Percentiles rank a stretch among this genome's conserved stretches.
Conservation (phyloP, 2,113 vertebrate genomes). For the Apeltes quadracus region DNA sequence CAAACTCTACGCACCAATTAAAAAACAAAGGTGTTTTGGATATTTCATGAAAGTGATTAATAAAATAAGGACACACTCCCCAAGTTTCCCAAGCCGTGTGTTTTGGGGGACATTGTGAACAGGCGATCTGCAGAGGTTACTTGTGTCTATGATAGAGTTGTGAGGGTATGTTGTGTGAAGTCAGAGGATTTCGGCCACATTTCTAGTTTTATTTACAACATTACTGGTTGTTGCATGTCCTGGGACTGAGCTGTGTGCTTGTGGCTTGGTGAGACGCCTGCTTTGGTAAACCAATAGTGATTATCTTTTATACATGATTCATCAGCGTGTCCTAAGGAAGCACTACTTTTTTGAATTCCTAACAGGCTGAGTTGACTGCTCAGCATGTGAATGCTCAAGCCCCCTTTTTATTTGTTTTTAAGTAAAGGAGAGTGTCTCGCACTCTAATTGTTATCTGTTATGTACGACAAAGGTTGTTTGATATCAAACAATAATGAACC, state of each 20-base stretch:
- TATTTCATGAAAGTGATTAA: not conserved
- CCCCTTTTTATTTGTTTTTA: constrained; percentile 32
- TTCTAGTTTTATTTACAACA: constrained; percentile 76
- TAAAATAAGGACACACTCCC: not conserved
- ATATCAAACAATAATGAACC: constrained; percentile 65
- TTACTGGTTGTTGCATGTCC: constrained; percentile 79
- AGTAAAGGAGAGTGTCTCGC: constrained; percentile 28
- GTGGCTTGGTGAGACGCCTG: constrained; percentile 69
- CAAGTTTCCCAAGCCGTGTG: not conserved
- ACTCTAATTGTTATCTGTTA: constrained; percentile 68
- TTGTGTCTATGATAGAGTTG: constrained; percentile 4
- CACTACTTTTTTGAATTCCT: constrained; percentile 63
- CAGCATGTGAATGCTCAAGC: constrained; percentile 50
- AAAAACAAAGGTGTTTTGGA: not conserved
- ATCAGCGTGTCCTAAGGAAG: constrained; percentile 81
- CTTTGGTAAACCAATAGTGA: constrained; percentile 80
- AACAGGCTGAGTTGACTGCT: constrained; percentile 71
- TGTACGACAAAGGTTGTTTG: constrained; percentile 61
- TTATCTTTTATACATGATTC: constrained; percentile 82
- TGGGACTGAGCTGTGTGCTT: constrained; percentile 70
- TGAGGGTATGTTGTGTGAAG: constrained; percentile 34
- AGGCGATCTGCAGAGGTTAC: not conserved
- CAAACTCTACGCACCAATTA: constrained; percentile 1
- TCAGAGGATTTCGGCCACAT: constrained; percentile 56
- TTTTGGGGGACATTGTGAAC: constrained; percentile 17